Base-by-base conservation (phyloP, 2,113 vertebrate species). In the Gallinago jamesoni region DNA sequence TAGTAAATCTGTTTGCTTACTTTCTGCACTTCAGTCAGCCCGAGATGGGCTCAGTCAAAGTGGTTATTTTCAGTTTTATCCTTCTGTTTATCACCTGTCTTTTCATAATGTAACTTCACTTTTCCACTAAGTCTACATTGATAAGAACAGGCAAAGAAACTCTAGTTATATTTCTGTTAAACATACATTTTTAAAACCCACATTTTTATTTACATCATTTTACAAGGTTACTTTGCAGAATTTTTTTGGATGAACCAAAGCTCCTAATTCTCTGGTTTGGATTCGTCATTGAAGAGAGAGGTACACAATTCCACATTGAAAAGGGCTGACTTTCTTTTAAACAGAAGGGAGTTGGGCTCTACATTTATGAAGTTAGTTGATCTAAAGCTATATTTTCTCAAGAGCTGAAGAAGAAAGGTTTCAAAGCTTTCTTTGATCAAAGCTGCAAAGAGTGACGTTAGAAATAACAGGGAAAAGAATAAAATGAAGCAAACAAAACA, bases 371-470 rank as follows among this genome's bases (percentile, higher is more conserved):
- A 72, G 12, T 23, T 33, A 31, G 37, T 70, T 90, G 37, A 73
- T 88, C 37, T 93, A 48, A 75, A 87, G 35, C 60, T 39, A 31
- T 3, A 39, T 14, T 68, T 95, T 62, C 35, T 48, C 41, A 76
- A 85, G 25, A 83, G 15, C n/a, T 67, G 39, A 90, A 85, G 62
- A 76, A 83, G 35, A 82, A 89, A 76, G 7, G 9, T 80, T 91
- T 94, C 50, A 85, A 84, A 93, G 68, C 17, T 81, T 87, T 53
- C 45, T 84, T 74, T 83, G 87, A 94, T 96, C 94, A 96, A 92
- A 94, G 33, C 19, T 55, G 33, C 14, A n/a, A 77, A 80, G n/a
- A 69, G 18, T 77, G 84, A 80, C 43, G 52, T 63, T 48, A 89
- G 33, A 87, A 91, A 72, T 14, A 79, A 12, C 41, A 88, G 30